A percentile compares a stretch with the other conserved stretches of the same genome.
Conservation (phyloP, 2,797 vertebrate genomes). For the Adrianichthys oophorus region DNA sequence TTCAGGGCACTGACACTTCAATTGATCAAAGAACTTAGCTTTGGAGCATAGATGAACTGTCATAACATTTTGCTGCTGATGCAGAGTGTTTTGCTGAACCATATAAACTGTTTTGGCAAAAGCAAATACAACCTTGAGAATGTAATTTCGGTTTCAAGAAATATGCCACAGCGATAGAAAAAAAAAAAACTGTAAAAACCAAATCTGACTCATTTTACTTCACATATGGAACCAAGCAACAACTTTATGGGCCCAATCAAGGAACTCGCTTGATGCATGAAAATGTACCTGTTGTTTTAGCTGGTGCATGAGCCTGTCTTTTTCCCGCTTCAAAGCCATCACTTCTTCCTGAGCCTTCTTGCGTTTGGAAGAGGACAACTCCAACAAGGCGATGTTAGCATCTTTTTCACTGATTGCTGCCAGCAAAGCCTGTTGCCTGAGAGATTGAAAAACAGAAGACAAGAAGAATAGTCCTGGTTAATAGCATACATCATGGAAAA, state of each 20-base stretch:
- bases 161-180: no score
- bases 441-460: constrained; percentile 8
- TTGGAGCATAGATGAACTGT: no score
- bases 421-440: constrained; percentile 93
- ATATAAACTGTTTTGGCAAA: no score
- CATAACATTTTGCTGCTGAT: no score
- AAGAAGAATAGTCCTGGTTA: neutral
- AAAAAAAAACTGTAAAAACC: no score
- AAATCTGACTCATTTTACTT: no score
- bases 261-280: constrained; percentile 68
- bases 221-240: no score
- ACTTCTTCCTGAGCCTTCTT: constrained; percentile 95
- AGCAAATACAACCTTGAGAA: no score
- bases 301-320: constrained; percentile 94
- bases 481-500: neutral
- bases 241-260: constrained; percentile 31
- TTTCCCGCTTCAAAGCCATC: constrained; percentile 92
- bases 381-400: constrained; percentile 83
- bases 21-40: no score
- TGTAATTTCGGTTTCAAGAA: no score
- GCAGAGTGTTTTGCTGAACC: no score
- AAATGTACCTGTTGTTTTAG: constrained; percentile 95
- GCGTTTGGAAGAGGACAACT: constrained; percentile 83
- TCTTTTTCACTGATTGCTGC: constrained; percentile 98
- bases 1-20: no score